Conservation (phyloP, 1,140 invertebrate genomes). For the Polypedilum pembai region DNA sequence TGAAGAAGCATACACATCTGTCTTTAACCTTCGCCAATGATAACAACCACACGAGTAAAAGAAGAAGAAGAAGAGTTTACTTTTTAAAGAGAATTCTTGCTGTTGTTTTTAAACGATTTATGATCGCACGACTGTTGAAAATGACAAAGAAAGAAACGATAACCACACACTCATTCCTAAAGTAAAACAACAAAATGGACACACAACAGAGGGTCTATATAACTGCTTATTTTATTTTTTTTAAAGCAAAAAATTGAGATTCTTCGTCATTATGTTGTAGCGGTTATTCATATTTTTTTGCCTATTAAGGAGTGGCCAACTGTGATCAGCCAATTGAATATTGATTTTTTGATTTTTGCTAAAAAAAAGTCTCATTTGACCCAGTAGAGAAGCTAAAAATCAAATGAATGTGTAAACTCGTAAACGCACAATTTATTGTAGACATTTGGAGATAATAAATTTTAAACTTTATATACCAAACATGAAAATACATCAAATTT, state of each 20-base stretch:
- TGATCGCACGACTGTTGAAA: constrained; percentile 2
- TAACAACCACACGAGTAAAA: background rate
- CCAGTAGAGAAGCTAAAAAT: background rate
- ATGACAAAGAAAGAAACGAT: background rate
- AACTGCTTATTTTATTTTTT: background rate
- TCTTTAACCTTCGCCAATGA: constrained; percentile 16
- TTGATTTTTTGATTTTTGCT: too few species aligned
- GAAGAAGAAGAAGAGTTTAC: background rate
- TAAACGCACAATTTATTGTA: background rate
- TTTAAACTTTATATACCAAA: background rate
- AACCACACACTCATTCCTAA: background rate
- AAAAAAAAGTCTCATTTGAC: background rate
- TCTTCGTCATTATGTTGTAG: background rate
- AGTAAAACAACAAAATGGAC: constrained; percentile 5
- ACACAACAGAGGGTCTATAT: background rate
- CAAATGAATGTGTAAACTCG: background rate
- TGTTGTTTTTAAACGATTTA: background rate
- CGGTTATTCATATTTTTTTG: constrained; percentile 4
- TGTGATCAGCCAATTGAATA: too few species aligned
- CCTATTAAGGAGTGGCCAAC: background rate
- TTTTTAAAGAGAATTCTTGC: background rate
- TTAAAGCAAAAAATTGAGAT: background rate
- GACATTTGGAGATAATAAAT: constrained; percentile 12
- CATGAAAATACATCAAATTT: constrained; percentile 13
- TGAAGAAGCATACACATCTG: background rate